Evolutionary conservation across 1,140 invertebrate species (phyloP), one percentile per base, ranked within the genome.

Genomic region (Triops cancriformis): DNA sequence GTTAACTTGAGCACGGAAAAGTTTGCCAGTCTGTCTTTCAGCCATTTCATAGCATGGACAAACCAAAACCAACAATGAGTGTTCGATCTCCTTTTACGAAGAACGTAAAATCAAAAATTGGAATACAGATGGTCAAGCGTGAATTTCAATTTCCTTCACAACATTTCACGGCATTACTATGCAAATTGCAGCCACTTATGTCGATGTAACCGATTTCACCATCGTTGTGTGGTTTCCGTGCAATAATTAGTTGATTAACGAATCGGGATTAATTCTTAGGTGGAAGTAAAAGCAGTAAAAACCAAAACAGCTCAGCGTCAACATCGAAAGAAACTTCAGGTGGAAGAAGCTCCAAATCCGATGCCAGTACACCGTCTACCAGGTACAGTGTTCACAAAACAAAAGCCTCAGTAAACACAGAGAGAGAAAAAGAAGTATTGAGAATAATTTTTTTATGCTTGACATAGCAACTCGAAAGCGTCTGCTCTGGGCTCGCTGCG

Each of bases 401-500:
- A 64, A 6, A 23, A 64, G 14, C 18, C 18, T 23, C 9, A 26
- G 11, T 74, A 79, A 26, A 41, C 79, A 73, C 12, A 74, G 78
- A 73, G n/a, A 10, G 78, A 7, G 74, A 79, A 42, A n/a, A 74
- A 23, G 74, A 73, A 43, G 37, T 64, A 7, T 73, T 41, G 23
- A 79, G 41, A 26, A 73, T 77, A 12, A 28, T 51, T 23, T 78
- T 79, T 81, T 64, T 81, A 37, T 37, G 31, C 31, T 78, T 82
- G 80, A 37, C 73, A 80, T 85, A 86, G 42, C 84, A 93, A 90
- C 85, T 92, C 93, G 85, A 90, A 91, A 79, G 89, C 91, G 80
- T 91, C 91, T 82, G 89, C 93, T 83, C 85, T 93, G 81, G 92
- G 92, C 51, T 91, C 91, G 72, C 91, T 94, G 43, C 88, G 92